Percentiles rank a stretch among this genome's conserved stretches.
phyloP scores from a whole-genome alignment of 1,140 invertebrate genomes.

The Zaprionus lachaisei region DNA sequence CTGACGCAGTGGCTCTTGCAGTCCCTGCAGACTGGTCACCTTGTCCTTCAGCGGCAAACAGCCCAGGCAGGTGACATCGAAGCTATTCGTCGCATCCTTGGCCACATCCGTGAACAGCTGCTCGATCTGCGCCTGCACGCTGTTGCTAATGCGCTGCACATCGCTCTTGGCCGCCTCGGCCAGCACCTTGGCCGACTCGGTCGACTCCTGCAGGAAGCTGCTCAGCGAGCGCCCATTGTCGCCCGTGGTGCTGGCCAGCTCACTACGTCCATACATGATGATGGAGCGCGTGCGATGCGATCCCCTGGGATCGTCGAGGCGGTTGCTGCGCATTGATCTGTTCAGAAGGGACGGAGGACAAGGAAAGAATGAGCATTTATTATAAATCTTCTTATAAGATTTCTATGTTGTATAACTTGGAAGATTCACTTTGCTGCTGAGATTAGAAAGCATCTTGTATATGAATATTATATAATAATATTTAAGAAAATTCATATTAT shows the following conservation, averaged over 20 bases:
- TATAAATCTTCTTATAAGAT: not conserved
- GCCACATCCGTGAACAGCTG: constrained; percentile 93
- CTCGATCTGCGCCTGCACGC: constrained; percentile 93
- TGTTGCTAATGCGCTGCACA: constrained; percentile 87
- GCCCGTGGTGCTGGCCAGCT: constrained; percentile 74
- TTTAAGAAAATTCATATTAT: not conserved
- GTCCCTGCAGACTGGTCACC: constrained; percentile 91
- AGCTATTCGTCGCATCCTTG: constrained; percentile 87
- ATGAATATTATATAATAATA: not conserved
- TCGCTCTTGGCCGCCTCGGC: constrained; percentile 78
- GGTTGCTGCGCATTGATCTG: constrained; percentile 80
- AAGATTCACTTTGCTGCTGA: no score
- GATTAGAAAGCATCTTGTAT: no score
- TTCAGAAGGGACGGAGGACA: not conserved
- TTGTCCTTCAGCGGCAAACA: constrained; percentile 91
- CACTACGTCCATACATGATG: constrained; percentile 84
- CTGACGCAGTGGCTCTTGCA: constrained; percentile 92
- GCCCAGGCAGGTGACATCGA: constrained; percentile 93
- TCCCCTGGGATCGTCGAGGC: constrained; percentile 80
- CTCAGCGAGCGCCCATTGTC: constrained; percentile 71
- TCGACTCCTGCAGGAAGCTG: constrained; percentile 74
- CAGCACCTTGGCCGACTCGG: constrained; percentile 70
- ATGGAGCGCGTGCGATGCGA: constrained; percentile 83
- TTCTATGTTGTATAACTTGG: not conserved
- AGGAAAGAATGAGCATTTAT: not conserved